Conservation (phyloP, 2,888 invertebrate species). For the Cantharis rustica region DNA sequence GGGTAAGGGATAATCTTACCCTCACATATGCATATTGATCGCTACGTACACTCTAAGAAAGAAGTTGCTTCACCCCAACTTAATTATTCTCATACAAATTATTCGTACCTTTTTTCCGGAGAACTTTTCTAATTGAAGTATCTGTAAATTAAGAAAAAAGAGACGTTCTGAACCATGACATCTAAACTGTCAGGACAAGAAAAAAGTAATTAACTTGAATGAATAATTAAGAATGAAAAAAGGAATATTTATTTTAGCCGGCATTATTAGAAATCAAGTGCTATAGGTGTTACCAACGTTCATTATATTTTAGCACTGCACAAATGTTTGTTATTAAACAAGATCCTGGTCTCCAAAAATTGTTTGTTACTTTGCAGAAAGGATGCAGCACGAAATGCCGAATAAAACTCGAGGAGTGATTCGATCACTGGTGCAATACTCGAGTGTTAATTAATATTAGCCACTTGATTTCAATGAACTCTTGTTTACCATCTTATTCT, state of each 20-base stretch:
- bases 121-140: constrained; percentile 40
- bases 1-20: constrained; percentile 30
- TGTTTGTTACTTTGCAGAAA: neutral
- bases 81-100: constrained; percentile 27
- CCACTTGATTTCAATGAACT: constrained; percentile 27
- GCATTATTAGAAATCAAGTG: constrained; percentile 29
- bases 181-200: constrained; percentile 40
- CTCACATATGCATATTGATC: constrained; percentile 33
- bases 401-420: constrained; percentile 7
- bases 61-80: constrained; percentile 9
- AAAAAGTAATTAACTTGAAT: constrained; percentile 43
- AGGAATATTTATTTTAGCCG: constrained; percentile 27
- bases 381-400: constrained; percentile 4
- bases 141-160: constrained; percentile 41
- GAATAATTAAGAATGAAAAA: constrained; percentile 41
- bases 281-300: constrained; percentile 21
- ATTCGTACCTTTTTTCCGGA: constrained; percentile 18
- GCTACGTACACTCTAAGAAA: constrained; percentile 30
- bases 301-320: neutral
- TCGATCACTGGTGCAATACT: constrained; percentile 27
- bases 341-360: neutral
- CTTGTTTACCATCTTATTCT: constrained; percentile 30
- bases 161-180: constrained; percentile 33
- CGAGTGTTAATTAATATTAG: constrained; percentile 33
- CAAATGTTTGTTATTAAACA: neutral